A percentile compares a stretch with the other conserved stretches of the same genome.
Evolutionary conservation across 1,140 invertebrate genomes (phyloP).

Genomic region (Zophobas atratus): DNA sequence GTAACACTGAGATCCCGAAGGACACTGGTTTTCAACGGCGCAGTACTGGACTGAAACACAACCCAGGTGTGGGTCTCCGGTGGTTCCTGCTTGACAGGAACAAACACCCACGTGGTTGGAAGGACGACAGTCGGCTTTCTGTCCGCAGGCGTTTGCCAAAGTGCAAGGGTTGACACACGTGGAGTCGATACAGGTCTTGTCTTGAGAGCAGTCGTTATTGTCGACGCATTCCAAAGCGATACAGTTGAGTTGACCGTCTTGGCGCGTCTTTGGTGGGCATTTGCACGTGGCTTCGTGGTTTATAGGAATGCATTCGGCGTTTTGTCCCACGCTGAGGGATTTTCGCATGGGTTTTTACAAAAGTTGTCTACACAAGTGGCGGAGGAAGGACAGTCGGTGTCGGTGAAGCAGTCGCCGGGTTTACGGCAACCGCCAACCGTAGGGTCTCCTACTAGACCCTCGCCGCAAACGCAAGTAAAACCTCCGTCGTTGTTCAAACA

Average conservation of each 20-base stretch:
- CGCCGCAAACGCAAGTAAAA: slow-evolving; percentile 81
- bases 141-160: slow-evolving; percentile 85
- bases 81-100: slow-evolving; percentile 84
- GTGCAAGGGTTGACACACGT: slow-evolving; percentile 87
- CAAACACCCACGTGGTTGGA: slow-evolving; percentile 85
- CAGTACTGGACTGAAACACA: slow-evolving; percentile 87
- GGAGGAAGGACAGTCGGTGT: slow-evolving; percentile 84
- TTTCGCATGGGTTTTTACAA: slow-evolving; percentile 87
- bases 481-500: slow-evolving; percentile 86
- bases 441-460: slow-evolving; percentile 86
- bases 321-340: slow-evolving; percentile 78
- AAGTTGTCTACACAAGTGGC: slow-evolving; percentile 84
- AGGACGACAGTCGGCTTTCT: slow-evolving; percentile 81
- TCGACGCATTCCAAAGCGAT: slow-evolving; percentile 83
- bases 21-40: slow-evolving; percentile 82
- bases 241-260: slow-evolving; percentile 82
- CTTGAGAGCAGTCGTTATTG: slow-evolving; percentile 80
- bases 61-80: slow-evolving; percentile 88
- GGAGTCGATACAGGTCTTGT: slow-evolving; percentile 83
- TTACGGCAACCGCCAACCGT: slow-evolving; percentile 77
- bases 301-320: slow-evolving; percentile 80
- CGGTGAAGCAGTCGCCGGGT: slow-evolving; percentile 85
- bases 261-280: slow-evolving; percentile 83
- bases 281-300: slow-evolving; percentile 81
- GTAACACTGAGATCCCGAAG: slow-evolving; percentile 84